Percentiles rank a stretch among this genome's conserved stretches.
Conservation (phyloP, 2,113 vertebrate genomes). For the Numida meleagris region DNA sequence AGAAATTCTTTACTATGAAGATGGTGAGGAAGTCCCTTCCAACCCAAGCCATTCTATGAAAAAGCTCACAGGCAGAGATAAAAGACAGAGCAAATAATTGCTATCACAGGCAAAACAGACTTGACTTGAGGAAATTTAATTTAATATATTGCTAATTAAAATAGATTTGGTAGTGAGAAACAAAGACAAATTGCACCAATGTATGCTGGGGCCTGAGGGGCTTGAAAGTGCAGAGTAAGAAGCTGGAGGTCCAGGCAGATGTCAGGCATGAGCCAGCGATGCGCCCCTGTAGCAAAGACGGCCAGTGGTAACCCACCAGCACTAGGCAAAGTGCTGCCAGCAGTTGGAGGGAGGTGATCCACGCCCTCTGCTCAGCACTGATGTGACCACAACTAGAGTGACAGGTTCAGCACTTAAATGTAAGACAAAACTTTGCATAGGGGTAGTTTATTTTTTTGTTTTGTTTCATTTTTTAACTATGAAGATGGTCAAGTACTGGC, state of each 20-base stretch:
- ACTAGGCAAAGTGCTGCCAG: background rate
- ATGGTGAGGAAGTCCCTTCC: too few species aligned
- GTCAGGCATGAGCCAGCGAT: background rate
- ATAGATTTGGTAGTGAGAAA: background rate
- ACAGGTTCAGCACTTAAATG: background rate
- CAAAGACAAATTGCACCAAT: background rate
- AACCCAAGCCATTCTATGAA: background rate
- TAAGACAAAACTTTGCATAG: background rate
- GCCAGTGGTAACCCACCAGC: background rate
- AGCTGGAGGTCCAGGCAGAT: background rate
- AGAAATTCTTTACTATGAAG: too few species aligned
- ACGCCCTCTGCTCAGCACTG: background rate
- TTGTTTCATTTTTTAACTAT: background rate
- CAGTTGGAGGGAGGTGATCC: background rate
- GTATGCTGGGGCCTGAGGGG: background rate
- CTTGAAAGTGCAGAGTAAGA: background rate
- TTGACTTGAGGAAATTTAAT: background rate
- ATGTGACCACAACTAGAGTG: background rate
- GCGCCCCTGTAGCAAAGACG: accelerated
- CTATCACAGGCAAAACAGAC: background rate
- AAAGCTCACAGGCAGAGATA: background rate
- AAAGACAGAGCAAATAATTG: background rate
- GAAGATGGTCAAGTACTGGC: background rate
- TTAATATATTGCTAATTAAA: background rate
- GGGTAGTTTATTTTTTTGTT: too few species aligned